phyloP scores from a whole-genome alignment of 2,888 invertebrate genomes.

The Pedicia rivosa region DNA sequence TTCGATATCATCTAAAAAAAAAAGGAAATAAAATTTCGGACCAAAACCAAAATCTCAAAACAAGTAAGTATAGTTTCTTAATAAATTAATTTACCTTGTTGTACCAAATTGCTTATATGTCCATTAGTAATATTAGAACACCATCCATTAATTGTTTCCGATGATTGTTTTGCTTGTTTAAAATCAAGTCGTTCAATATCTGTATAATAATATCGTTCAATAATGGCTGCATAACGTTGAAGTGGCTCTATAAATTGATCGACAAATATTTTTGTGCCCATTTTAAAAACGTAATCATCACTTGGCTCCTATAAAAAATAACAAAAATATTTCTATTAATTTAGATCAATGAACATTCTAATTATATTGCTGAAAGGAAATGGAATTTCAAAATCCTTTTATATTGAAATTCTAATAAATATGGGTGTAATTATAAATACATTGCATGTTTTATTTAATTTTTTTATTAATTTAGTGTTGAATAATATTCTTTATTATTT shows the following conservation, averaged over 20 bases:
- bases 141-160: constrained; percentile 60
- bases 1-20: constrained; percentile 36
- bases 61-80: constrained; percentile 1
- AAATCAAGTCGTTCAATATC: constrained; percentile 50
- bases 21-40: constrained; percentile 4
- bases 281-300: constrained; percentile 39
- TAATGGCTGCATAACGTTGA: constrained; percentile 43
- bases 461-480: no score
- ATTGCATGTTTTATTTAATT: no score
- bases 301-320: constrained; percentile 11
- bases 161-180: constrained; percentile 35
- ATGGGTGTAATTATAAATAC: no score
- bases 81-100: constrained; percentile 32
- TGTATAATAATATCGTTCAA: constrained; percentile 47
- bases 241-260: constrained; percentile 36
- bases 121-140: constrained; percentile 58
- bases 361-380: no score
- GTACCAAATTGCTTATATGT: constrained; percentile 49
- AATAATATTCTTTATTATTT: no score
- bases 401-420: no score
- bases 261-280: constrained; percentile 49
- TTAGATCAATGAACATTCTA: no score
- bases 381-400: no score
- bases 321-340: neutral
- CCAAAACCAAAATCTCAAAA: neutral